A percentile compares a stretch with the other conserved stretches of the same genome.
These are phyloP conservation scores for Hyphantria cunea DNA, from an alignment of 1,140 invertebrate species.

Conservation along the genomic window DNA sequence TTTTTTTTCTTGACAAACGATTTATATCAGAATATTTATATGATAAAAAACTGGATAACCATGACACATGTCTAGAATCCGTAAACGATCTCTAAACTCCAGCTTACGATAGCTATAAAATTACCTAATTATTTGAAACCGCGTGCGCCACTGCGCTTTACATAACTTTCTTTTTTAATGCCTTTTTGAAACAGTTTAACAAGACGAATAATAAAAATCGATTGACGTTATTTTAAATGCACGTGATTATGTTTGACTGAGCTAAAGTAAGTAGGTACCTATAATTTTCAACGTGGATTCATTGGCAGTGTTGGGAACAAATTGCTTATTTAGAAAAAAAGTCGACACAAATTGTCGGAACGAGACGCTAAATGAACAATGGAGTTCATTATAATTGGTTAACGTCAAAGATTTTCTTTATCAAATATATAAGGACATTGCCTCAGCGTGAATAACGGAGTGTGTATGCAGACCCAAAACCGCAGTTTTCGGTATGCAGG, in stretches of 20 bases:
- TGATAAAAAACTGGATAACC: no score
- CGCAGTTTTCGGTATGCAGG: no score
- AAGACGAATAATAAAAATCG: conserved; percentile 6
- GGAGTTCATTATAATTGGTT: conserved; percentile 14
- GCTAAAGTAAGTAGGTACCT: no score
- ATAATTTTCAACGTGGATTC: neutral
- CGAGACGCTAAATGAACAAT: conserved; percentile 20
- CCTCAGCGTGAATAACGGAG: conserved; percentile 11
- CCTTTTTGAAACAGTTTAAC: conserved; percentile 18
- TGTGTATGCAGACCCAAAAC: no score
- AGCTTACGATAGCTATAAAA: conserved; percentile 6
- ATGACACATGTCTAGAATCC: no score
- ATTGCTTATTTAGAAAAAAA: conserved; percentile 13
- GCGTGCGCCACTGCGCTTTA: conserved; percentile 16
- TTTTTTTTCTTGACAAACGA: no score
- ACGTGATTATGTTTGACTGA: neutral
- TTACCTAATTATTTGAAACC: conserved; percentile 28
- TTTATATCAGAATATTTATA: no score
- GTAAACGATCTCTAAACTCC: no score
- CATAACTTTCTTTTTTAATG: conserved; percentile 35
- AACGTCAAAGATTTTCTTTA: conserved; percentile 9
- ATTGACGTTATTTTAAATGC: conserved; percentile 10
- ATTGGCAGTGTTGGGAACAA: conserved; percentile 10
- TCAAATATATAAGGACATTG: conserved; percentile 11
- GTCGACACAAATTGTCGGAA: neutral